phyloP scores from a whole-genome alignment of 2,888 invertebrate species.

The Phania funesta region DNA sequence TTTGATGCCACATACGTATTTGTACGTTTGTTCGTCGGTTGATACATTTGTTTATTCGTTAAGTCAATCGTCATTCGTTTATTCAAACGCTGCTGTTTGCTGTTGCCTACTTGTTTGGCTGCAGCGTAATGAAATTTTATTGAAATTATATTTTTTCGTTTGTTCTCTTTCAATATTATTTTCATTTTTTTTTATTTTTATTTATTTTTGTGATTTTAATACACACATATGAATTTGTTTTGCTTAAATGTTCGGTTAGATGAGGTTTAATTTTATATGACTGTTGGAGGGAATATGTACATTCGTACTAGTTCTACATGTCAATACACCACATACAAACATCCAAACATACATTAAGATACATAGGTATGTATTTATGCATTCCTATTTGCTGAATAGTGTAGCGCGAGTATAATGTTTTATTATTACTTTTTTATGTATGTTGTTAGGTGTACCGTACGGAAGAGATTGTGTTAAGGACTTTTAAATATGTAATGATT shows the following conservation, averaged over 20 bases:
- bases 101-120: slow-evolving; percentile 54
- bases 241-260: slow-evolving; percentile 50
- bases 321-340: slow-evolving; percentile 32
- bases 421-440: slow-evolving; percentile 25
- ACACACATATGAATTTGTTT: slow-evolving; percentile 35
- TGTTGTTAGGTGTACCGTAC: slow-evolving; percentile 16
- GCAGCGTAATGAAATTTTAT: slow-evolving; percentile 79
- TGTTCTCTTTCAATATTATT: slow-evolving; percentile 51
- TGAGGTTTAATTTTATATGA: slow-evolving; percentile 52
- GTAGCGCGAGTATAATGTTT: slow-evolving; percentile 46
- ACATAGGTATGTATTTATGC: slow-evolving; percentile 4
- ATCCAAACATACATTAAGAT: not conserved
- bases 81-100: slow-evolving; percentile 67
- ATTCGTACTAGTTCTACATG: slow-evolving; percentile 45
- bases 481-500: not conserved
- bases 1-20: slow-evolving; percentile 23
- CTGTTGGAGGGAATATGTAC: slow-evolving; percentile 37
- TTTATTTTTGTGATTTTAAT: not conserved
- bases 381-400: slow-evolving; percentile 49
- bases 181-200: not conserved
- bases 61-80: slow-evolving; percentile 31
- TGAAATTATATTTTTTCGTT: slow-evolving; percentile 76
- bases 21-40: slow-evolving; percentile 34
- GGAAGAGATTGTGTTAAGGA: not conserved
- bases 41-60: slow-evolving; percentile 45